Evolutionary conservation across 1,140 invertebrate species (phyloP).

Genomic region (Micrasema longulum): DNA sequence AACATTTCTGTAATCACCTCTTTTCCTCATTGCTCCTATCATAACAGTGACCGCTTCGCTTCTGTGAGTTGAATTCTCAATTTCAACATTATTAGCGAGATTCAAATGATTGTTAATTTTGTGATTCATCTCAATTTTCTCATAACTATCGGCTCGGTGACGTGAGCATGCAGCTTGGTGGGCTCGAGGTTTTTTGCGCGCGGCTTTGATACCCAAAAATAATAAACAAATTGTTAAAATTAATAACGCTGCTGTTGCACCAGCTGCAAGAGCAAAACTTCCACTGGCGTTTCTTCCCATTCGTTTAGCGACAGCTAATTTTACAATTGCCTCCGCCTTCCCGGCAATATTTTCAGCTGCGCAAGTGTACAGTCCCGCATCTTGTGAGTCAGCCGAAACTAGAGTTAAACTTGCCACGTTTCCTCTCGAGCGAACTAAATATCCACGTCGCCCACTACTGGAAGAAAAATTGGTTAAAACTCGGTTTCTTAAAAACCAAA

Average conservation of each 20-base stretch:
- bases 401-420: constrained; percentile 78
- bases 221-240: constrained; percentile 59
- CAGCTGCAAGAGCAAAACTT: constrained; percentile 68
- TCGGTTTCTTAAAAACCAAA: constrained; percentile 62
- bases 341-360: constrained; percentile 83
- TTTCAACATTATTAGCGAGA: constrained; percentile 48
- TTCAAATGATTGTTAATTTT: constrained; percentile 57
- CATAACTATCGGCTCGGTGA: constrained; percentile 75
- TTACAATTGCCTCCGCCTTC: constrained; percentile 76
- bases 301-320: constrained; percentile 74
- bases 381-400: constrained; percentile 74
- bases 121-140: constrained; percentile 80
- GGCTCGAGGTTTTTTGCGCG: constrained; percentile 57
- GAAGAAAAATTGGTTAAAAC: constrained; percentile 68
- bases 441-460: constrained; percentile 61
- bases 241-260: constrained; percentile 64
- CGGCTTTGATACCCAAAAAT: constrained; percentile 54
- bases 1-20: constrained; percentile 78
- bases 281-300: constrained; percentile 70
- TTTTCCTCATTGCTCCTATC: constrained; percentile 62
- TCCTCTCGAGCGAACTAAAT: constrained; percentile 64
- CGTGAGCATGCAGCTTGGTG: constrained; percentile 70
- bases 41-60: constrained; percentile 56
- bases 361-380: constrained; percentile 80
- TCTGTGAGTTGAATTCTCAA: constrained; percentile 63